Evolutionary conservation across 2,113 vertebrate species (phyloP).

Genomic region (Salvelinus alpinus): DNA sequence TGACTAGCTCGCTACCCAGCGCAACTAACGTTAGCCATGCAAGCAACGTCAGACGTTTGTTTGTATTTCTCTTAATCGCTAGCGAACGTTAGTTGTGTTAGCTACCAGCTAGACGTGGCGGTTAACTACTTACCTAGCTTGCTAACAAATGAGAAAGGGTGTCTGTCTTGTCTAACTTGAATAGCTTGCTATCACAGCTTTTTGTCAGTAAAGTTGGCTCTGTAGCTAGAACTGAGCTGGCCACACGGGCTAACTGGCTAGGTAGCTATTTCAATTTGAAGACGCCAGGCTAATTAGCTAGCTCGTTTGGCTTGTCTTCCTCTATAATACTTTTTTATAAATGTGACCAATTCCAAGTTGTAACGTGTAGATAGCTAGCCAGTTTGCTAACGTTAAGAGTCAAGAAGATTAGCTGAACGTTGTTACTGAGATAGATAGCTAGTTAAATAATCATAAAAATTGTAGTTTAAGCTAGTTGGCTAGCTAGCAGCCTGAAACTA

Average conservation of each 20-base stretch:
- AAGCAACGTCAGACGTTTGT: conserved; percentile 49
- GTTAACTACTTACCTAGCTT: background rate
- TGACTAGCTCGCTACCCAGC: background rate
- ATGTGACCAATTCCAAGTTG: too few species aligned
- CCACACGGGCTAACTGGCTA: too few species aligned
- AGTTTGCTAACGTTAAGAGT: background rate
- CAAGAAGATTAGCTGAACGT: too few species aligned
- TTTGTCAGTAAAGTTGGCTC: too few species aligned
- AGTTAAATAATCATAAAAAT: background rate
- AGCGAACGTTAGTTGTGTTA: background rate
- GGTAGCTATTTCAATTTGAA: too few species aligned
- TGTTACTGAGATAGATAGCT: conserved; percentile 5
- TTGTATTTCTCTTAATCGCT: conserved; percentile 47
- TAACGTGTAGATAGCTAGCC: background rate
- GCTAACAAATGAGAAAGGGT: too few species aligned
- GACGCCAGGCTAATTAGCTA: too few species aligned
- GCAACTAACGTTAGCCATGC: background rate
- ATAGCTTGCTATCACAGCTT: too few species aligned
- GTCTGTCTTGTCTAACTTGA: too few species aligned
- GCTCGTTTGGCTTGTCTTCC: too few species aligned
- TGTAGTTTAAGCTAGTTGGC: background rate
- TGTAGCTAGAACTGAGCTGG: too few species aligned
- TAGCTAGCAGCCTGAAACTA: conserved; percentile 49
- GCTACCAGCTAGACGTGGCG: background rate
- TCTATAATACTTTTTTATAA: too few species aligned